phyloP scores from a whole-genome alignment of 2,888 invertebrate species.

The Herminia tarsipennalis region DNA sequence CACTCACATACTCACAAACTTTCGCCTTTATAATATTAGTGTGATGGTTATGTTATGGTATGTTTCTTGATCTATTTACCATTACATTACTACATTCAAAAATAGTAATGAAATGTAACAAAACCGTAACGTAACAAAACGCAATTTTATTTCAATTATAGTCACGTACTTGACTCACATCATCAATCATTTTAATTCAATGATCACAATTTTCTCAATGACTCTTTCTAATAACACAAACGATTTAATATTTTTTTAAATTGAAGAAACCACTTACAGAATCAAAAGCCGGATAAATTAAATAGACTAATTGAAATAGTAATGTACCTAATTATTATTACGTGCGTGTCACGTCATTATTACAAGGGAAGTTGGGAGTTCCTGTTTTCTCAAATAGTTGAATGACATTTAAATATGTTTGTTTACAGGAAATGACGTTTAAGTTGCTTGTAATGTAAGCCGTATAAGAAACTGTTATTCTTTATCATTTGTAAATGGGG shows the following conservation, averaged over 20 bases:
- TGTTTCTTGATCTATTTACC: too few species aligned
- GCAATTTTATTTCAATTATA: too few species aligned
- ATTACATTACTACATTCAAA: too few species aligned
- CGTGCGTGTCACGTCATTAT: constrained; percentile 19
- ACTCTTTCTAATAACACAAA: neutral
- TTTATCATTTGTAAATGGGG: constrained; percentile 33
- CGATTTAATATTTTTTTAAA: neutral
- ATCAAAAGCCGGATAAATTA: constrained; percentile 26
- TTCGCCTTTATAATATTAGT: too few species aligned
- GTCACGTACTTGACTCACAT: too few species aligned
- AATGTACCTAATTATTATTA: constrained; percentile 16
- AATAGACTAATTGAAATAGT: constrained; percentile 33
- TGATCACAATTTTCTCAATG: neutral
- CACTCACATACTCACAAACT: too few species aligned
- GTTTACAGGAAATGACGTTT: constrained; percentile 43
- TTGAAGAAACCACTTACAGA: constrained; percentile 12
- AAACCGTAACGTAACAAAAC: too few species aligned
- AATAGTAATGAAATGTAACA: too few species aligned
- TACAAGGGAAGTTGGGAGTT: constrained; percentile 8
- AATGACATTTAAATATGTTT: constrained; percentile 38
- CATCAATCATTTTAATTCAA: too few species aligned
- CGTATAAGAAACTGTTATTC: constrained; percentile 27
- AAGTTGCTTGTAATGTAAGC: constrained; percentile 16
- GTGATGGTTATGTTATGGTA: too few species aligned
- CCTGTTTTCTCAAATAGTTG: constrained; percentile 34